Conservation (phyloP, 1,140 invertebrate species). For the Calephelis nemesis region DNA sequence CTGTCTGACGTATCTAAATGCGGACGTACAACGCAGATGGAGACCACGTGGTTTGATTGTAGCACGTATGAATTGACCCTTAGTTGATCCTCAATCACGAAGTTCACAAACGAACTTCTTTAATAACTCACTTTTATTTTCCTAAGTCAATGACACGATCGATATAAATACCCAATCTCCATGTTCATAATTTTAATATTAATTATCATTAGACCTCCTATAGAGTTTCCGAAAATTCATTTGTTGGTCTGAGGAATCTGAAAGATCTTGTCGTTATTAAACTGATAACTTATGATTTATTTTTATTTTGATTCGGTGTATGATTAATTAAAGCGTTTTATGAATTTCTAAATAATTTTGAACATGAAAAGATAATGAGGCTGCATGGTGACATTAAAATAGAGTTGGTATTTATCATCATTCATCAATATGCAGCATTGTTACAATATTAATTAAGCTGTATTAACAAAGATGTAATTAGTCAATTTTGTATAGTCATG, state of each 20-base stretch:
- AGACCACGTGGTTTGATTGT: not conserved
- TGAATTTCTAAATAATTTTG: not conserved
- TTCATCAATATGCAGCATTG: too few species aligned
- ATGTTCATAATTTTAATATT: slow-evolving; percentile 8
- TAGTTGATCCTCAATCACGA: slow-evolving; percentile 40
- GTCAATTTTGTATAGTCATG: slow-evolving; percentile 20
- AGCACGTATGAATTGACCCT: not conserved
- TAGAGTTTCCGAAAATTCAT: slow-evolving; percentile 19
- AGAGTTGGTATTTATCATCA: too few species aligned
- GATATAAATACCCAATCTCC: slow-evolving; percentile 24
- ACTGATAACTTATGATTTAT: slow-evolving; percentile 28
- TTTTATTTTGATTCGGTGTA: not conserved
- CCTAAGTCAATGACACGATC: slow-evolving; percentile 41
- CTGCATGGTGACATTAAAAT: too few species aligned
- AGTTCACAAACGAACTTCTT: slow-evolving; percentile 58
- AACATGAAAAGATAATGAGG: too few species aligned
- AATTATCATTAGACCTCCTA: slow-evolving; percentile 35
- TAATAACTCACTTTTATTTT: slow-evolving; percentile 51
- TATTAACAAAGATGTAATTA: too few species aligned
- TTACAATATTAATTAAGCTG: too few species aligned
- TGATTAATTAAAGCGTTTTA: not conserved
- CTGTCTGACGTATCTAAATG: too few species aligned
- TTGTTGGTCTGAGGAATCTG: slow-evolving; percentile 15
- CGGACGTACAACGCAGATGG: too few species aligned
- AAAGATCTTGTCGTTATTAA: slow-evolving; percentile 21